Evolutionary conservation across 2,113 vertebrate species (phyloP), one percentile per base, ranked within the genome.

Genomic region (Psilopogon haemacephalus): DNA sequence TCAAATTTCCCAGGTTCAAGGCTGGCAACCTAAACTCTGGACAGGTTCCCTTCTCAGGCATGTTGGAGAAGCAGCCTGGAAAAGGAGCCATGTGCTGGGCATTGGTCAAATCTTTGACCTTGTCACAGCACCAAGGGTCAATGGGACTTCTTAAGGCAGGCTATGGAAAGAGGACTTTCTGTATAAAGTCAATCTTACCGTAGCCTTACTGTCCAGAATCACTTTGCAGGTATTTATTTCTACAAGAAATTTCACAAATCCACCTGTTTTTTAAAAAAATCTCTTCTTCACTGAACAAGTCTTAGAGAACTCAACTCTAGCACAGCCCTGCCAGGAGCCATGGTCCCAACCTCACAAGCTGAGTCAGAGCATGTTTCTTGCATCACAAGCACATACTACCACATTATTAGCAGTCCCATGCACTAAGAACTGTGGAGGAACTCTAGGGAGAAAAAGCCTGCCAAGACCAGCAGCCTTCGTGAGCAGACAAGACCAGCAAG

Each of bases 321-420:
- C 59, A 54, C 0, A 11, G 24, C 6, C 15, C 62, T 44, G 12
- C n/a, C 44, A 33, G 59, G 14, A 69, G 35, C n/a, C 50, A 20
- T 3, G 6, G 60, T 15, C 11, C 24, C 1, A 1, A 8, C 12
- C 12, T 54, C 13, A 7, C 44, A 9, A 5, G 11, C 26, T 20
- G 27, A 72, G 20, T 33, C 58, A 82, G 11, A 50, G 23, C 5
- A 11, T 6, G 11, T 7, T 48, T 74, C 38, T 27, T 0, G 2
- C 28, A 15, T 5, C 0, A 2, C 0, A 1, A 55, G 33, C 42
- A 8, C 3, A 0, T 35, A 17, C 32, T 48, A 42, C 14, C 64
- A 30, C 10, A 1, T 48, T 32, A 58, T 13, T 20, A 72, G 55
- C 67, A 89, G n/a, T 18, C 38, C 21, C 48, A 33, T 2, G 0